Evolutionary conservation across 2,113 vertebrate species (phyloP).

Genomic region (Chroicocephalus ridibundus): DNA sequence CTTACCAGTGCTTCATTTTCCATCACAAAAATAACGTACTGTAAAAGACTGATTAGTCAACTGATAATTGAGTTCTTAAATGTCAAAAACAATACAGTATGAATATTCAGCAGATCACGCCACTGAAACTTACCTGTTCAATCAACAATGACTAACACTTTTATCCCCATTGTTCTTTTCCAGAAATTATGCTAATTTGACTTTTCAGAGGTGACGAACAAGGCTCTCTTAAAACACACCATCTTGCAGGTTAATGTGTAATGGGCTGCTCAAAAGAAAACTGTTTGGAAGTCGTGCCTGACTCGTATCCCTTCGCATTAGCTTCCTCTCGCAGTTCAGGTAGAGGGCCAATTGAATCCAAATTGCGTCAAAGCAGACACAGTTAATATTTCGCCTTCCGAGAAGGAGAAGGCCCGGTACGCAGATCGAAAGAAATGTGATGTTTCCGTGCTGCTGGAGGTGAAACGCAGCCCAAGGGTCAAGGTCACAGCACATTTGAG

Average conservation of each 20-base stretch:
- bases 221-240: constrained; percentile 65
- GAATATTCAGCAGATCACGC: constrained; percentile 82
- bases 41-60: constrained; percentile 83
- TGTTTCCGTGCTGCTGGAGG: neutral
- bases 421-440: neutral
- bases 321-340: neutral
- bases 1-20: constrained; percentile 56
- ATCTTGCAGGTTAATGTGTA: constrained; percentile 60
- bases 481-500: neutral
- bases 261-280: constrained; percentile 42
- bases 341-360: neutral
- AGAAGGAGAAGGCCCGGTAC: neutral
- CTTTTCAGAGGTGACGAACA: constrained; percentile 76
- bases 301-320: neutral
- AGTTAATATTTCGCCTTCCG: neutral
- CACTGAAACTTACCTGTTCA: constrained; percentile 77
- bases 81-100: constrained; percentile 82
- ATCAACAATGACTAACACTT: constrained; percentile 76
- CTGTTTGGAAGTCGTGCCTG: neutral
- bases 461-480: neutral
- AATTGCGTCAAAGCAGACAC: neutral
- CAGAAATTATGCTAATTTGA: constrained; percentile 79
- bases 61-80: constrained; percentile 85
- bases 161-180: constrained; percentile 73
- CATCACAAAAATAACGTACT: constrained; percentile 73